A percentile compares a stretch with the other conserved stretches of the same genome.
phyloP scores from a whole-genome alignment of 2,113 vertebrate genomes.

The Calypte anna region DNA sequence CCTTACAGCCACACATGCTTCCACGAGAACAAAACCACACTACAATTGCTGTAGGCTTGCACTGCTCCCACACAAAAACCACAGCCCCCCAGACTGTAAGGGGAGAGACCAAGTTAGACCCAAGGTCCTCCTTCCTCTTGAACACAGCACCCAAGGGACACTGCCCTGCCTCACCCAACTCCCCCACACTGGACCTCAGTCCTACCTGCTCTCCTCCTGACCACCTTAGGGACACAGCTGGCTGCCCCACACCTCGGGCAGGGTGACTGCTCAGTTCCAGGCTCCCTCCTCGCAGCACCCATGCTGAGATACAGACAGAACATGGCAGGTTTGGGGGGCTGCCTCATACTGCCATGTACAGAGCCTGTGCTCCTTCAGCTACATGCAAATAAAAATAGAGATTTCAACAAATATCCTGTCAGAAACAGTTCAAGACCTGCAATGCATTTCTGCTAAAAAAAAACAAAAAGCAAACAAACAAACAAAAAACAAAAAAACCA shows the following conservation, averaged over 20 bases:
- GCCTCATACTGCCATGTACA: not conserved
- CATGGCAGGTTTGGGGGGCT: rapidly evolving
- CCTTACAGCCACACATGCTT: not conserved
- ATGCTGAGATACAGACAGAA: not conserved
- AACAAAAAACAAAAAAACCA: not conserved
- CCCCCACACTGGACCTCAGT: not conserved
- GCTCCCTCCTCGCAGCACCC: not conserved
- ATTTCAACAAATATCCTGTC: not conserved
- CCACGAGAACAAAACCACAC: rapidly evolving
- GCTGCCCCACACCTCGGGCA: not conserved
- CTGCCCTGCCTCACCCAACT: not conserved
- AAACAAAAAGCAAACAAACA: too few relatives aligned
- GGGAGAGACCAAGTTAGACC: not conserved
- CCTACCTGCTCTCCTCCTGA: rapidly evolving
- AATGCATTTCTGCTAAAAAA: not conserved
- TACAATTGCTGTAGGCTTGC: not conserved
- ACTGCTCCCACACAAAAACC: not conserved
- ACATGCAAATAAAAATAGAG: too few relatives aligned
- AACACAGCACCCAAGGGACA: not conserved
- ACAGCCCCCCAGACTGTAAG: rapidly evolving
- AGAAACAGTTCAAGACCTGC: not conserved
- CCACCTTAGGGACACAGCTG: rapidly evolving
- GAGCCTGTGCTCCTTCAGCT: not conserved
- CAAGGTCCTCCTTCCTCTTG: not conserved
- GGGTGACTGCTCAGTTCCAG: not conserved